Base-by-base conservation (phyloP, 2,113 vertebrate species). In the Oophaga pumilio region DNA sequence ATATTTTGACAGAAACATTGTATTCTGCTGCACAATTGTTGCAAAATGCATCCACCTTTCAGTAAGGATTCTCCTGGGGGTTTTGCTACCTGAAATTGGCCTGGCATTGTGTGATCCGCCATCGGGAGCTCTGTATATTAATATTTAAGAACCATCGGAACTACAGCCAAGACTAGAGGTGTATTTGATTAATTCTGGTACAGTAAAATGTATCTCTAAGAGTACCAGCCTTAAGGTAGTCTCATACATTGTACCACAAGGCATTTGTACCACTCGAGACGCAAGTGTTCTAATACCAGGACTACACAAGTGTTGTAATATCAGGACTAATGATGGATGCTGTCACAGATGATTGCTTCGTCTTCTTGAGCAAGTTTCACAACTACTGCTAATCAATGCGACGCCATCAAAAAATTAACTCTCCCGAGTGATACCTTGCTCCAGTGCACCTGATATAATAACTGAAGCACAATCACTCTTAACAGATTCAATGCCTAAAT, bases 1-100 rank as follows among this genome's bases (percentile, higher is more conserved):
- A 64, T 28, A 82, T 82, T 82, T 43, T 82, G 28, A 82, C 79
- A 64, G 33, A 49, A 82, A 81, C 78, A 81, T 81, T 62, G 18
- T 81, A 57, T 80, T 59, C 77, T 33, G 52, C 24, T 18, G 53
- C 56, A 26, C 53, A 80, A 28, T 50, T 49, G 60, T 62, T 33
- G 59, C 79, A 82, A 82, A 49, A 14, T 49, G 15, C 33, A 79
- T 79, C 52, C 28, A 77, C 76, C 76, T 60, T 59, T 80, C 56
- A 80, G 24, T 60, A 8, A 82, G 79, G n/a, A 4, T 64, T 64
- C 59, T 59, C 79, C 33, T 49, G 59, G 17, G 59, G 71, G 49
- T 12, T 17, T 24, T 57, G 6, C 76, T 57, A 53, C 53, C 60
- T 50, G 12, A 81, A 62, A 43, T 43, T 59, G 22, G 28, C 11